Conservation (phyloP, 2,113 vertebrate species). For the Neodontobutis hainanensis region DNA sequence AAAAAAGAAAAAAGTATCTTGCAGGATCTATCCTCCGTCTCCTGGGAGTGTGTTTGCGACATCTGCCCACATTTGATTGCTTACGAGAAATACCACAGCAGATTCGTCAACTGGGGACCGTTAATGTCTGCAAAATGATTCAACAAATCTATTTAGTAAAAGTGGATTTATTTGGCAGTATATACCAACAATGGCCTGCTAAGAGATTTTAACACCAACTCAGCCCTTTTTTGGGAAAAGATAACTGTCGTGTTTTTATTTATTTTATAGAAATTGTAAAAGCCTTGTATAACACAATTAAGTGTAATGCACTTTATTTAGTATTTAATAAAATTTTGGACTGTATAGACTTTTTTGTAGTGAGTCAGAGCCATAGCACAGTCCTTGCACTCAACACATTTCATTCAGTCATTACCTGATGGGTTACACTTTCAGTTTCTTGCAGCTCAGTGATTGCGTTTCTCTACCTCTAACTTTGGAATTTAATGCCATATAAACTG, state of each 20-base stretch:
- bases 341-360: too few species aligned
- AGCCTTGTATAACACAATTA: too few species aligned
- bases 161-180: neutral
- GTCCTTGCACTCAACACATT: too few species aligned
- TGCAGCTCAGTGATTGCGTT: neutral
- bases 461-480: constrained; percentile 17
- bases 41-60: constrained; percentile 1
- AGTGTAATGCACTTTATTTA: too few species aligned
- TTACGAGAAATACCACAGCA: constrained; percentile 3
- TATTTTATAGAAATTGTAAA: too few species aligned
- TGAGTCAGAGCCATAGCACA: too few species aligned
- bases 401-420: too few species aligned
- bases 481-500: constrained; percentile 22
- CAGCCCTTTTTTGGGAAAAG: too few species aligned
- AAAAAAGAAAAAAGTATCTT: constrained; percentile 2
- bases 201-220: neutral
- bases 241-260: too few species aligned
- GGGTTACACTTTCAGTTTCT: too few species aligned
- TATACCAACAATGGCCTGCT: neutral
- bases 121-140: constrained; percentile 4
- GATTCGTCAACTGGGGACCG: constrained; percentile 1
- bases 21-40: neutral
- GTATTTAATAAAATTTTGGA: too few species aligned
- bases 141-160: neutral
- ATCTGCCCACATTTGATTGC: constrained; percentile 12